phyloP scores from a whole-genome alignment of 2,797 vertebrate genomes.

The Zenarchopterus dispar region DNA sequence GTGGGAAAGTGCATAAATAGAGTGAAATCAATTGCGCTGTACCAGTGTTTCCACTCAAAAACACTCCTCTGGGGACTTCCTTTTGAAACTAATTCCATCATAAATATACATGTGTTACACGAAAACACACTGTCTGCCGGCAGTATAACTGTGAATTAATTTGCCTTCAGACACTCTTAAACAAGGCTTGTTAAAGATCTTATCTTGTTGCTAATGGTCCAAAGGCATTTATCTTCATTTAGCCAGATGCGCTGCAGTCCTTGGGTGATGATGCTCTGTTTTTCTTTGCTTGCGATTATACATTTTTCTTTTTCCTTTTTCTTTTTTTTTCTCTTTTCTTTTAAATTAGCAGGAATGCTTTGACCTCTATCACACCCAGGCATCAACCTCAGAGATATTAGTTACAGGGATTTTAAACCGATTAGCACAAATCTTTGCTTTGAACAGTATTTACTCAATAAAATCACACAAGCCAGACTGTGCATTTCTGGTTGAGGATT shows the following conservation, averaged over 20 bases:
- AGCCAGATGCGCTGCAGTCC: conserved; percentile 77
- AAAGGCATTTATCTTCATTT: conserved; percentile 86
- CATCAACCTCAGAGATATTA: conserved; percentile 66
- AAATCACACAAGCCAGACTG: conserved; percentile 24
- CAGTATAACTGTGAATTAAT: conserved; percentile 85
- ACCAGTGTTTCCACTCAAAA: conserved; percentile 85
- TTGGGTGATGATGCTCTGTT: conserved; percentile 63
- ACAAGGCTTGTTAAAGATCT: conserved; percentile 87
- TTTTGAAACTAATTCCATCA: conserved; percentile 87
- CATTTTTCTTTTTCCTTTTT: conserved; percentile 29
- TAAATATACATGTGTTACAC: conserved; percentile 87
- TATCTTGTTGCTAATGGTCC: conserved; percentile 86
- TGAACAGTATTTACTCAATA: conserved; percentile 38
- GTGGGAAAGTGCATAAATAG: conserved; percentile 85
- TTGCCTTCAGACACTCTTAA: conserved; percentile 87
- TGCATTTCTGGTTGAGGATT: conserved; percentile 24
- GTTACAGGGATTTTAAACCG: conserved; percentile 60
- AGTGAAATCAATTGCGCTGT: conserved; percentile 85
- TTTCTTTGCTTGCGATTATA: conserved; percentile 53
- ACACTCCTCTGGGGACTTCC: conserved; percentile 84
- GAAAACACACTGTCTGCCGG: conserved; percentile 81
- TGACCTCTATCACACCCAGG: conserved; percentile 51
- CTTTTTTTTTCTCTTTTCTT: conserved; percentile 37
- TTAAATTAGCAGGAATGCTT: conserved; percentile 57
- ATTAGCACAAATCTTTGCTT: conserved; percentile 48